Evolutionary conservation across 1,140 invertebrate genomes (phyloP).

Genomic region (Drosophila biarmipes): DNA sequence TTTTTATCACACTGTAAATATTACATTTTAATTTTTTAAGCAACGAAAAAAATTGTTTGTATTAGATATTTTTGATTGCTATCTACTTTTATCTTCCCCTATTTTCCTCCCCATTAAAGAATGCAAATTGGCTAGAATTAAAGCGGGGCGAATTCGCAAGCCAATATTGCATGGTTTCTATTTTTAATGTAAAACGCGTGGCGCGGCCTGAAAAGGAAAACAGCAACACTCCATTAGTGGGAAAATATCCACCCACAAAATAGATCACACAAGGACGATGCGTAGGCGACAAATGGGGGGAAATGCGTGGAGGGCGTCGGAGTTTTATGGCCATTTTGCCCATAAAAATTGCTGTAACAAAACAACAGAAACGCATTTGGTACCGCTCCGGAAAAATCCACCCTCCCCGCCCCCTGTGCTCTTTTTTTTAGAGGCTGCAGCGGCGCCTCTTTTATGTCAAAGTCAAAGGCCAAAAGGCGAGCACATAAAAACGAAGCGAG

Average conservation of each 20-base stretch:
- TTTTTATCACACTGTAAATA: too few relatives aligned
- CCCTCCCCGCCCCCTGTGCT: slow-evolving; percentile 1
- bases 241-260: slow-evolving; percentile 50
- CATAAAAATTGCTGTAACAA: slow-evolving; percentile 76
- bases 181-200: slow-evolving; percentile 20
- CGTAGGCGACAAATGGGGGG: slow-evolving; percentile 38
- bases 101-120: not conserved
- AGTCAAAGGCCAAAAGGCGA: slow-evolving; percentile 78
- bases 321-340: slow-evolving; percentile 73
- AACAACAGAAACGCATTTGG: slow-evolving; percentile 79
- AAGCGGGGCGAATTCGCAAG: slow-evolving; percentile 18
- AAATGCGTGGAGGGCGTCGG: slow-evolving; percentile 21
- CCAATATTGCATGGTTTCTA: slow-evolving; percentile 1
- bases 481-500: slow-evolving; percentile 60
- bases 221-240: slow-evolving; percentile 71
- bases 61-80: not conserved
- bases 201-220: slow-evolving; percentile 19
- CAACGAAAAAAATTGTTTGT: too few relatives aligned
- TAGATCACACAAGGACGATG: slow-evolving; percentile 60
- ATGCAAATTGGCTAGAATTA: slow-evolving; percentile 26
- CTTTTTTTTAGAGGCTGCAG: slow-evolving; percentile 48
- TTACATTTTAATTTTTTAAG: not conserved
- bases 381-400: slow-evolving; percentile 17
- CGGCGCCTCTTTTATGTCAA: slow-evolving; percentile 73
- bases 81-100: not conserved